Base-by-base conservation (phyloP, 92 coral and sea anemone genomes). In the Nematostella vectensis region DNA sequence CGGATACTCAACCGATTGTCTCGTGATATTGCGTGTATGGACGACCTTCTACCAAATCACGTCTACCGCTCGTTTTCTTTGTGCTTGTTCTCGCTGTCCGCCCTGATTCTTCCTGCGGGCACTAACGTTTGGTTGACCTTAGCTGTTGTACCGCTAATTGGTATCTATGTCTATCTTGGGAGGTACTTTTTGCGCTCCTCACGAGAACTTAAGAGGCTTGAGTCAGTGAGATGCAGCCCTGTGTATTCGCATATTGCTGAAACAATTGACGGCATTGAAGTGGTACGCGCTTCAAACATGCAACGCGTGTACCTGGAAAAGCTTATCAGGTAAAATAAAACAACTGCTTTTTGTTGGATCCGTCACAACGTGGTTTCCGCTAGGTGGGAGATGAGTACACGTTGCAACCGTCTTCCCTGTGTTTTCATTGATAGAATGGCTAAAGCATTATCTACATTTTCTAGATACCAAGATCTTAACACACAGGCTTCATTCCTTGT, bases 211-310 rank as follows among this genome's bases (percentile, higher is more conserved):
- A 79, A 79, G 72, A 61, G 86, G 36, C 26, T 79, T 1, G 86
- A 79, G 53, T 57, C 86, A 29, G 50, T 55, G 10, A 50, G 80
- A n/a, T 75, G 86, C 47, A 79, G 86, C 38, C 79, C 86, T 31
- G 67, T 79, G 31, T 79, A 65, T 47, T 68, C 86, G n/a, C 86
- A 79, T 54, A 52, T 79, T 44, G 58, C 80, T 13, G 86, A 75
- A 20, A 79, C 86, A 4, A 62, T 72, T 10, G 58, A 45, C 21
- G 86, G 86, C 2, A 28, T 79, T 26, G 68, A 61, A 38, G 56
- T 69, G 18, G 67, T 79, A 25, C 86, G 78, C 17, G 68, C 75
- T 17, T 65, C 70, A 30, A 36, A 61, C 1, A 48, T 58, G 50
- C 74, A 72, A 29, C 38, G 42, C 12, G 60, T 31, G 0, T 71